phyloP scores from a whole-genome alignment of 2,797 vertebrate genomes.

The Saxicola maurus region DNA sequence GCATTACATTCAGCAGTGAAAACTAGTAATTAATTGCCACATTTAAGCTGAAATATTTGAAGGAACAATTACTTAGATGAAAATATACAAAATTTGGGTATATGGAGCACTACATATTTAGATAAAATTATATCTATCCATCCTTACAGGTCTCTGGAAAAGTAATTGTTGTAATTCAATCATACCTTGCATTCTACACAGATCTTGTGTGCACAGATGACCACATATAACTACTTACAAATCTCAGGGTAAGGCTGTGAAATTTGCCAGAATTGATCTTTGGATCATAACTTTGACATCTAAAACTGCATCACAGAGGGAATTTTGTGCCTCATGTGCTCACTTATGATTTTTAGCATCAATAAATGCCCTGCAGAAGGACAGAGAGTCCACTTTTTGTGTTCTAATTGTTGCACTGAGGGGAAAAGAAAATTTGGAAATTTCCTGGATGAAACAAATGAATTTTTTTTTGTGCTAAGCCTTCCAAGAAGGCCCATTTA shows the following conservation, averaged over 20 bases:
- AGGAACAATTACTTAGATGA: slow-evolving; percentile 35
- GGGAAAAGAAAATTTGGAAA: not conserved
- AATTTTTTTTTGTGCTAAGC: not conserved
- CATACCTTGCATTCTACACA: slow-evolving; percentile 59
- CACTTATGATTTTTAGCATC: not conserved
- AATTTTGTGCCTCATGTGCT: not conserved
- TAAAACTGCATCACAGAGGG: not conserved
- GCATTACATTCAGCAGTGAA: slow-evolving; percentile 67
- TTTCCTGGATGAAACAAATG: not conserved
- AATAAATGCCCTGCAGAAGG: not conserved
- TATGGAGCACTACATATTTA: not conserved
- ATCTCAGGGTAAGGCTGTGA: not conserved
- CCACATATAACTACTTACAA: not conserved
- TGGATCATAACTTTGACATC: not conserved
- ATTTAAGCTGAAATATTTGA: slow-evolving; percentile 54
- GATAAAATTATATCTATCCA: slow-evolving; percentile 64
- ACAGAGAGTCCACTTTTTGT: not conserved
- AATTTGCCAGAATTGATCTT: not conserved
- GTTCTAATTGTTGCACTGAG: not conserved
- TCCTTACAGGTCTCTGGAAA: slow-evolving; percentile 63
- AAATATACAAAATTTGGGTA: slow-evolving; percentile 19
- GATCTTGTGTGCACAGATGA: not conserved
- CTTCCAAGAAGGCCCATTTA: not conserved
- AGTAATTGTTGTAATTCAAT: slow-evolving; percentile 66
- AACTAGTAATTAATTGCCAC: slow-evolving; percentile 59